A percentile compares a stretch with the other conserved stretches of the same genome.
Conservation (phyloP, 2,113 vertebrate genomes). For the human (Homo sapiens) region DNA sequence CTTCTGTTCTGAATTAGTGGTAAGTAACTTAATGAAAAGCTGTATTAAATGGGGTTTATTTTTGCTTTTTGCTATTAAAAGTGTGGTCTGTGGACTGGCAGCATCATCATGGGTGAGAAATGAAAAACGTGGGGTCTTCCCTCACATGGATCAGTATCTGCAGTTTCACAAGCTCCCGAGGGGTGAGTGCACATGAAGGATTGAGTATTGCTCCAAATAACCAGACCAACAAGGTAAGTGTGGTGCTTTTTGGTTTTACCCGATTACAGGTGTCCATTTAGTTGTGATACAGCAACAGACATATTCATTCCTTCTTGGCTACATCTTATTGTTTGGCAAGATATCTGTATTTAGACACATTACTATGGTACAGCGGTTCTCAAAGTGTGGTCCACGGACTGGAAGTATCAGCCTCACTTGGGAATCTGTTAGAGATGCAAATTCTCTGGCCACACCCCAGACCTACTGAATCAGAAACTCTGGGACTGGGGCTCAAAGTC, state of each 20-base stretch:
- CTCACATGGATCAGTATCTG: neutral
- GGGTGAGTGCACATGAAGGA: neutral
- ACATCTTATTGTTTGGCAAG: neutral
- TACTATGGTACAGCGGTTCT: neutral
- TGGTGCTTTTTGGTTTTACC: neutral
- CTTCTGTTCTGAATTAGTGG: neutral
- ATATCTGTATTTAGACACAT: neutral
- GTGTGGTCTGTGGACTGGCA: neutral
- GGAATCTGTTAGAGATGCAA: neutral
- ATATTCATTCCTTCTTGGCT: neutral
- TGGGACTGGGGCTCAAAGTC: too few species aligned
- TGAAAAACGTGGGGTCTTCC: neutral
- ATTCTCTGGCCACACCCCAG: neutral
- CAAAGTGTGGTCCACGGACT: neutral
- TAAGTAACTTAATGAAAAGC: neutral
- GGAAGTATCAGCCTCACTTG: neutral
- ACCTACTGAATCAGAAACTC: neutral
- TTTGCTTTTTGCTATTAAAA: neutral
- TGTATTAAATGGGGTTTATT: neutral
- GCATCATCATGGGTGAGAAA: neutral
- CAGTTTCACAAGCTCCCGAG: neutral
- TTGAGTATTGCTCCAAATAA: neutral
- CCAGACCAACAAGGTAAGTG: neutral
- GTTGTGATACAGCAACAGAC: neutral
- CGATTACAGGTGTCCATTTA: neutral